These are phyloP conservation scores for Catocala fraxini DNA, from an alignment of 2,888 invertebrate genomes.

Conservation along the genomic window DNA sequence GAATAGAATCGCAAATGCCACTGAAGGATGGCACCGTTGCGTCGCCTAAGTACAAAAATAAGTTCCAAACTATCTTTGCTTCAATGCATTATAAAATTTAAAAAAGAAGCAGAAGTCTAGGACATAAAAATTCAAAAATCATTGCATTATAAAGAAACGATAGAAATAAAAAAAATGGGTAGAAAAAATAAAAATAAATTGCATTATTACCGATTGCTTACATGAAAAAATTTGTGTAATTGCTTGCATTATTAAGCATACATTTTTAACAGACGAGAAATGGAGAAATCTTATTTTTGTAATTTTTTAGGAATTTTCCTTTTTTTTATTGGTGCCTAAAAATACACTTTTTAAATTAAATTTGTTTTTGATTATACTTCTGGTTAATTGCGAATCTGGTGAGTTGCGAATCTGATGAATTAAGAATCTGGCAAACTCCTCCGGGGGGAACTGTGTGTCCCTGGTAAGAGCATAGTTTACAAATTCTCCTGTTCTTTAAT, in stretches of 20 bases:
- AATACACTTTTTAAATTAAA: neutral
- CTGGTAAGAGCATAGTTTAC: too few species aligned
- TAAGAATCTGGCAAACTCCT: neutral
- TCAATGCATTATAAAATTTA: constrained; percentile 7
- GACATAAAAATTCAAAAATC: constrained; percentile 4
- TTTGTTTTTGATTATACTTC: neutral
- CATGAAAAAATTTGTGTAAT: constrained; percentile 5
- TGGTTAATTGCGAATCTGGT: constrained; percentile 4
- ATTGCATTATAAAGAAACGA: constrained; percentile 7
- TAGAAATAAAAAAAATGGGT: constrained; percentile 6
- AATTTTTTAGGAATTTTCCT: neutral
- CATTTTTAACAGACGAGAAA: neutral
- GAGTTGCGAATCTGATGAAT: neutral
- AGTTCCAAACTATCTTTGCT: neutral
- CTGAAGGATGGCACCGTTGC: constrained; percentile 8
- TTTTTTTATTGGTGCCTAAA: neutral
- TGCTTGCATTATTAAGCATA: constrained; percentile 2
- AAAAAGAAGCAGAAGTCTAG: constrained; percentile 6
- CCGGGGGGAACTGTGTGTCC: too few species aligned
- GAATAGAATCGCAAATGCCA: constrained; percentile 5
- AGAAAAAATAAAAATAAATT: constrained; percentile 4
- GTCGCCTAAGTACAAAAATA: constrained; percentile 8
- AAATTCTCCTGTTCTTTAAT: too few species aligned
- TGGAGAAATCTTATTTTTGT: neutral
- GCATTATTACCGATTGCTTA: constrained; percentile 7